A percentile compares a stretch with the other conserved stretches of the same genome.
These are phyloP conservation scores for Zaprionus obscuricornis DNA, from an alignment of 2,888 invertebrate species.

Conservation along the genomic window DNA sequence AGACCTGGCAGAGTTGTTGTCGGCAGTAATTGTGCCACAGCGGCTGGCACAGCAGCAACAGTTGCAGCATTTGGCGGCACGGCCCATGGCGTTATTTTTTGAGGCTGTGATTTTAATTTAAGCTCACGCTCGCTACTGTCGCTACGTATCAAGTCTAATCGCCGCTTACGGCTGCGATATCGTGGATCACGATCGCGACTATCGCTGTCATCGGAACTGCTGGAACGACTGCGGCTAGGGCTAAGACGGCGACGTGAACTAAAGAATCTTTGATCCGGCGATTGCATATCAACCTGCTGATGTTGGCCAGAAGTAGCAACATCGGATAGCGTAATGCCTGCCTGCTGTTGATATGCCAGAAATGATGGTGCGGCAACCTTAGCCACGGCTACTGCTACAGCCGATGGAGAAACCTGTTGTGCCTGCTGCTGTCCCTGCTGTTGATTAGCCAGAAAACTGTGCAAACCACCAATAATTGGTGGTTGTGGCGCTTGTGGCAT, in stretches of 20 bases:
- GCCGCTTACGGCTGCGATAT: constrained; percentile 73
- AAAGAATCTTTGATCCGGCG: constrained; percentile 13
- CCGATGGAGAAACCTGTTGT: neutral
- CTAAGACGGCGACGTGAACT: constrained; percentile 79
- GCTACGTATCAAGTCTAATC: constrained; percentile 47
- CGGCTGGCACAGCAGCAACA: constrained; percentile 1
- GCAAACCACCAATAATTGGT: constrained; percentile 80
- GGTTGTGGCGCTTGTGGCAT: constrained; percentile 80
- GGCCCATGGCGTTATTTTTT: too few species aligned
- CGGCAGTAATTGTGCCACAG: too few species aligned
- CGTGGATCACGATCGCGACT: constrained; percentile 82
- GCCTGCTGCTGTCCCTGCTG: constrained; percentile 6
- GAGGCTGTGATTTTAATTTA: constrained; percentile 31
- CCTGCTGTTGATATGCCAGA: constrained; percentile 79
- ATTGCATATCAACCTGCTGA: constrained; percentile 17
- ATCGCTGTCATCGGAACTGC: constrained; percentile 70
- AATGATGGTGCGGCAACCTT: constrained; percentile 63
- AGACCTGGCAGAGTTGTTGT: constrained; percentile 3
- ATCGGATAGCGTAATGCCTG: constrained; percentile 70
- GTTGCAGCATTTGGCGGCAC: neutral
- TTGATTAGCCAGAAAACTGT: constrained; percentile 65
- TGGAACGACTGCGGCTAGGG: constrained; percentile 73
- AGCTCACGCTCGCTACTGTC: constrained; percentile 73
- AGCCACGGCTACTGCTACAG: neutral
- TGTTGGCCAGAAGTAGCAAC: too few species aligned